phyloP scores from a whole-genome alignment of 2,888 invertebrate species.

The Scaptomyza flava region DNA sequence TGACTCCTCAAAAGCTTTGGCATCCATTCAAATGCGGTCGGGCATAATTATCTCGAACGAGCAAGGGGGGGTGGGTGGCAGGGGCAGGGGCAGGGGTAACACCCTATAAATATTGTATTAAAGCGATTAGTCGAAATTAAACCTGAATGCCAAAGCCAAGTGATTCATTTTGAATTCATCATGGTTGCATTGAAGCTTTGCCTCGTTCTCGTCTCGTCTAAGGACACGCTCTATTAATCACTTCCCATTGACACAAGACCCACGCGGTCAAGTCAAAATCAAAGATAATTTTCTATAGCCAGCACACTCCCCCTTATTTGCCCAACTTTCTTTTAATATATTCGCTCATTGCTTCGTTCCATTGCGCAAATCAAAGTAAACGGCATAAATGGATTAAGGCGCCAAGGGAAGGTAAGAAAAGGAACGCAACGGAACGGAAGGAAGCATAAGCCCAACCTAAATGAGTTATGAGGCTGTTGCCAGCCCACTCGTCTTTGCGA shows the following conservation, averaged over 20 bases:
- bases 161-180: slow-evolving; percentile 48
- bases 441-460: slow-evolving; percentile 59
- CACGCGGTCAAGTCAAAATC: slow-evolving; percentile 62
- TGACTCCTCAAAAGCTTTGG: slow-evolving; percentile 60
- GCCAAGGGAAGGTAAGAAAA: slow-evolving; percentile 20
- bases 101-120: slow-evolving; percentile 71
- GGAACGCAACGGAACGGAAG: slow-evolving; percentile 42
- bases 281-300: slow-evolving; percentile 71
- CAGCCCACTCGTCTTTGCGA: slow-evolving; percentile 21
- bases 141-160: slow-evolving; percentile 45
- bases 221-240: slow-evolving; percentile 66
- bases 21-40: slow-evolving; percentile 55
- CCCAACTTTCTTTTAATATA: neutral
- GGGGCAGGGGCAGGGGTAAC: slow-evolving; percentile 10
- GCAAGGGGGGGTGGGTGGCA: too few relatives aligned
- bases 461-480: slow-evolving; percentile 56
- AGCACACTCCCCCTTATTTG: neutral
- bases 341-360: slow-evolving; percentile 5
- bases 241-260: slow-evolving; percentile 70
- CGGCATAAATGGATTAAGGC: slow-evolving; percentile 69
- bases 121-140: slow-evolving; percentile 75
- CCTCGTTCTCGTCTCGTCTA: neutral
- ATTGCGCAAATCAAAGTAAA: slow-evolving; percentile 65
- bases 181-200: slow-evolving; percentile 18
- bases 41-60: slow-evolving; percentile 53